A percentile compares a stretch with the other conserved stretches of the same genome.
These are phyloP conservation scores for Tipula vernalis DNA, from an alignment of 2,888 invertebrate species.

Conservation along the genomic window DNA sequence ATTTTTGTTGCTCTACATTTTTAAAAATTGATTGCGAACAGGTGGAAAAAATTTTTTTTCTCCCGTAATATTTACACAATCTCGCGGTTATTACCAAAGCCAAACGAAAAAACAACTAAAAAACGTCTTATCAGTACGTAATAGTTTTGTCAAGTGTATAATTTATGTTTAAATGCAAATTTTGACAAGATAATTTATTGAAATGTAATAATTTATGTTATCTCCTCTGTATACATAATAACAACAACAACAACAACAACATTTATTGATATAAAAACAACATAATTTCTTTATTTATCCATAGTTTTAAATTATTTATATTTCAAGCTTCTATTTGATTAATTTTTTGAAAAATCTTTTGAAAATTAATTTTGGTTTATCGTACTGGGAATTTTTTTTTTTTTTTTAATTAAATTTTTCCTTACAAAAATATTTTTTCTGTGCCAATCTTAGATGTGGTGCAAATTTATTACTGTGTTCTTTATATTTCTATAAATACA, in stretches of 20 bases:
- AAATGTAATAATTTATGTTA: neutral
- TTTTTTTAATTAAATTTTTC: neutral
- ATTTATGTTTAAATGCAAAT: neutral
- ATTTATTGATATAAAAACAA: neutral
- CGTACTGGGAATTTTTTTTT: neutral
- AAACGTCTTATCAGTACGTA: neutral
- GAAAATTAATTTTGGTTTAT: neutral
- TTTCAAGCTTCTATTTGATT: neutral
- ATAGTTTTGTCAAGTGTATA: neutral
- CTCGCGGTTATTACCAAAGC: neutral
- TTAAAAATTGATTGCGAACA: neutral
- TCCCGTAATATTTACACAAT: neutral
- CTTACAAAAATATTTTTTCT: neutral
- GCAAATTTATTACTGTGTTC: neutral
- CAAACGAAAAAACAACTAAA: neutral
- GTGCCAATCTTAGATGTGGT: neutral
- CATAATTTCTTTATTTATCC: neutral
- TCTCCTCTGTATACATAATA: neutral
- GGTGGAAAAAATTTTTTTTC: neutral
- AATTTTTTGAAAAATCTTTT: neutral
- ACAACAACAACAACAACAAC: neutral
- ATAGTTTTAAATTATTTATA: neutral
- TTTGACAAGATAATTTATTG: neutral
- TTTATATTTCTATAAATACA: neutral
- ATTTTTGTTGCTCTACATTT: neutral